These are phyloP conservation scores for Alethe diademata DNA, from an alignment of 2,113 vertebrate species.

Conservation along the genomic window DNA sequence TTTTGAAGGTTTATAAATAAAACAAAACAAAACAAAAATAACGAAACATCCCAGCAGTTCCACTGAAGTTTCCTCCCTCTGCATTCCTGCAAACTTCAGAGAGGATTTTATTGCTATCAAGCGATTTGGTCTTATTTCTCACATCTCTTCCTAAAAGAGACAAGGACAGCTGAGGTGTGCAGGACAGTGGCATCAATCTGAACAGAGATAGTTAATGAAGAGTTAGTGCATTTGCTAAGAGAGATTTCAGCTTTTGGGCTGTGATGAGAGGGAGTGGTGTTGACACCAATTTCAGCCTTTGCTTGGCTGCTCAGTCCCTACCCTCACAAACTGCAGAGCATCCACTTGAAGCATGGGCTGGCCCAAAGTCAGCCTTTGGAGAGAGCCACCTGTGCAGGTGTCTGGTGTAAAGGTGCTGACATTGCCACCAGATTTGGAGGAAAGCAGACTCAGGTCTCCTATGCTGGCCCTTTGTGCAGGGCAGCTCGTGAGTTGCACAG, in stretches of 20 bases:
- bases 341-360: not conserved
- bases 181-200: not conserved
- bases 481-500: fast-evolving
- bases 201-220: not conserved
- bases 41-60: not conserved
- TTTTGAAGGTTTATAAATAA: not conserved
- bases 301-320: not conserved
- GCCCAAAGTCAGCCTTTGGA: not conserved
- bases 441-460: not conserved
- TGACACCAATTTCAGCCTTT: not conserved
- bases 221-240: not conserved
- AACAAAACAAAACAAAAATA: not conserved
- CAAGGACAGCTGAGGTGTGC: not conserved
- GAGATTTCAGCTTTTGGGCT: not conserved
- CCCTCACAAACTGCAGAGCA: not conserved
- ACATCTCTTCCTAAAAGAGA: not conserved
- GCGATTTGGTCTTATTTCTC: not conserved
- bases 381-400: not conserved
- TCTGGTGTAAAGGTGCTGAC: not conserved
- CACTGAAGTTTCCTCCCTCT: not conserved
- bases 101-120: not conserved
- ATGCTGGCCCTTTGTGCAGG: not conserved
- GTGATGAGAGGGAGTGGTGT: fast-evolving
- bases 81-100: not conserved
- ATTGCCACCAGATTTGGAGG: not conserved